Evolutionary conservation across 2,797 vertebrate genomes (phyloP).

Genomic region (Heterohyrax brucei): DNA sequence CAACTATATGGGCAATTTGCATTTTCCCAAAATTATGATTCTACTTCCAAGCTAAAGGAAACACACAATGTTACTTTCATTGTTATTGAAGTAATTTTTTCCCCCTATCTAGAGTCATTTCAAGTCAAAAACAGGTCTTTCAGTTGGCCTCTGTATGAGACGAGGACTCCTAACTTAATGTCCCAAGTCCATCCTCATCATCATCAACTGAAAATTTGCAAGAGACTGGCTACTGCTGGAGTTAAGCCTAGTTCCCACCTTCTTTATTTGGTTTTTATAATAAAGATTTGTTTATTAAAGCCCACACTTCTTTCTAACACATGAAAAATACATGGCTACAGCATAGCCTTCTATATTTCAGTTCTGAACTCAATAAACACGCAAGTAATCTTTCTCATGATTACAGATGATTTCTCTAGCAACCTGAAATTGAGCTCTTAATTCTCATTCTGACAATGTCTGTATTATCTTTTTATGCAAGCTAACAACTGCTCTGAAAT

Average conservation of each 20-base stretch:
- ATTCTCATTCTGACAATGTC: conserved; percentile 74
- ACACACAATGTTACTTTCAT: not conserved
- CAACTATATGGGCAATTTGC: not conserved
- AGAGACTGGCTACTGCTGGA: not conserved
- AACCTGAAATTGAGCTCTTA: conserved; percentile 74
- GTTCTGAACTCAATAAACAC: conserved; percentile 68
- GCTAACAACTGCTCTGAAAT: conserved; percentile 68
- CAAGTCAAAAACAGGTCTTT: not conserved
- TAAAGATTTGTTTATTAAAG: conserved; percentile 76
- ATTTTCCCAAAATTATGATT: conserved; percentile 56
- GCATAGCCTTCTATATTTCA: not conserved
- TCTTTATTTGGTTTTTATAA: conserved; percentile 79
- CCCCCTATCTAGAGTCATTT: not conserved
- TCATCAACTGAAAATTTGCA: conserved; percentile 30
- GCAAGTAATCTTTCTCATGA: conserved; percentile 73
- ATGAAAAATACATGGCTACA: conserved; percentile 61
- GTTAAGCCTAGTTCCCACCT: not conserved
- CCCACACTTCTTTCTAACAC: conserved; percentile 51
- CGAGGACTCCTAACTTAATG: not conserved
- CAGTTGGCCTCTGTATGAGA: conserved; percentile 21
- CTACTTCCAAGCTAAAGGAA: conserved; percentile 60
- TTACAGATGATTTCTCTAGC: conserved; percentile 78
- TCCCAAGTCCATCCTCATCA: not conserved
- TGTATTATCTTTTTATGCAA: conserved; percentile 68
- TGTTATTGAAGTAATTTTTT: conserved; percentile 20